A percentile compares a stretch with the other conserved stretches of the same genome.
Evolutionary conservation across 2,888 invertebrate species (phyloP).

Genomic region (Tineola bisselliella): DNA sequence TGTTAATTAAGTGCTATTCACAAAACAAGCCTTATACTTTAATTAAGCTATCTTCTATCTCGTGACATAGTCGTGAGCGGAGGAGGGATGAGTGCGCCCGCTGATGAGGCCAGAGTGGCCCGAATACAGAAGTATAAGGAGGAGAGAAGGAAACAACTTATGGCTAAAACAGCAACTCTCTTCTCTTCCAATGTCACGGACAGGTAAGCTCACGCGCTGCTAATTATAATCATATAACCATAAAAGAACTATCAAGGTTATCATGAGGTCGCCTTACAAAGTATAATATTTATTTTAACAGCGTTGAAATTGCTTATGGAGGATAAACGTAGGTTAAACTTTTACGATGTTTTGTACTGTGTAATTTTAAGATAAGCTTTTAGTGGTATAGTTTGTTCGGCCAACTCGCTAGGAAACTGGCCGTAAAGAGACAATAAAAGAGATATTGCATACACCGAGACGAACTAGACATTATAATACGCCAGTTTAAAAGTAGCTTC

Average conservation of each 20-base stretch:
- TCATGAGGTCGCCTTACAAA: not conserved
- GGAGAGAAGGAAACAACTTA: constrained; percentile 74
- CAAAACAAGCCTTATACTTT: not conserved
- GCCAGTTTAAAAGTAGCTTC: no score
- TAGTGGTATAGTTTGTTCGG: not conserved
- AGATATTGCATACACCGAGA: not conserved
- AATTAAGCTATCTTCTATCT: constrained; percentile 19
- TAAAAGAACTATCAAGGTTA: not conserved
- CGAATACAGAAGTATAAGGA: constrained; percentile 79
- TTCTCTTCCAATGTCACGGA: constrained; percentile 73
- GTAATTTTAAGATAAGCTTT: not conserved
- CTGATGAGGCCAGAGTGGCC: constrained; percentile 66
- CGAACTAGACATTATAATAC: not conserved
- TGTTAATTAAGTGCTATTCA: constrained; percentile 30
- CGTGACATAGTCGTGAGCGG: constrained; percentile 38
- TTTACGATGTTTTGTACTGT: not conserved
- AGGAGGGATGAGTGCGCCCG: constrained; percentile 43
- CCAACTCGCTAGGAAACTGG: not conserved
- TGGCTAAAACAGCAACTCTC: constrained; percentile 67
- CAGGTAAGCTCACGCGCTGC: constrained; percentile 30
- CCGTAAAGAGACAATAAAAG: not conserved
- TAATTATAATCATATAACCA: not conserved
- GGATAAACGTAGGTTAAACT: not conserved
- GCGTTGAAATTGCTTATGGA: not conserved
- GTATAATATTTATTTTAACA: not conserved